Conservation (phyloP, 2,113 vertebrate species). For the Gulo gulo region DNA sequence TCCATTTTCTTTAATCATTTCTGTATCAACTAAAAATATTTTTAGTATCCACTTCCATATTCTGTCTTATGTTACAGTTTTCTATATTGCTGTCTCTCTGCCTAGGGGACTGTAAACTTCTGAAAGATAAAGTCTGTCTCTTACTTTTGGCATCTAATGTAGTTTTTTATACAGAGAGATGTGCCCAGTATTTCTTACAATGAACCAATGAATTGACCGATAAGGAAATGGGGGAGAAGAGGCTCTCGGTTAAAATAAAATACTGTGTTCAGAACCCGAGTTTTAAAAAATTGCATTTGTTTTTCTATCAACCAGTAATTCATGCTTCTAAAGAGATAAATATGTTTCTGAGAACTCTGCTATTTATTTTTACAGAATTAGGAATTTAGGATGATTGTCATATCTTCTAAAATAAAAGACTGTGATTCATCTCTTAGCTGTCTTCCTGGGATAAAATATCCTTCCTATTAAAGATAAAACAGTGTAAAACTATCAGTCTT, state of each 20-base stretch:
- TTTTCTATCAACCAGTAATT: not conserved
- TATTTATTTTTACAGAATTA: slow-evolving; percentile 53
- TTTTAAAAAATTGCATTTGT: not conserved
- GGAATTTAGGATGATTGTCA: slow-evolving; percentile 33
- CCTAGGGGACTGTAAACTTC: not conserved
- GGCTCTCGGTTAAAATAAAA: slow-evolving; percentile 3
- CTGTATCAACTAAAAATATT: not conserved
- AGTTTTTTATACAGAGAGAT: not conserved
- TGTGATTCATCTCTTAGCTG: slow-evolving; percentile 40
- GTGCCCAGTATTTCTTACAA: not conserved
- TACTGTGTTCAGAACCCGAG: not conserved
- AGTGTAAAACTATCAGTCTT: not conserved
- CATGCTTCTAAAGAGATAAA: slow-evolving; percentile 31
- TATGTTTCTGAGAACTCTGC: not conserved
- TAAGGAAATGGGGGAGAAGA: not conserved
- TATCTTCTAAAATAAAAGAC: slow-evolving; percentile 41
- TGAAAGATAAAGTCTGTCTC: not conserved
- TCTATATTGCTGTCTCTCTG: not conserved
- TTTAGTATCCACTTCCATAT: not conserved
- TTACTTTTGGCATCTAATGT: not conserved
- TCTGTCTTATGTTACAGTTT: not conserved
- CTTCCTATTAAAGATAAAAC: slow-evolving; percentile 30
- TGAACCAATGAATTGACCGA: not conserved
- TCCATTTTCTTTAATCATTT: not conserved
- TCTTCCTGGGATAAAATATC: slow-evolving; percentile 42